Base-by-base conservation (phyloP, 2,888 invertebrate genomes). In the Dione juno region DNA sequence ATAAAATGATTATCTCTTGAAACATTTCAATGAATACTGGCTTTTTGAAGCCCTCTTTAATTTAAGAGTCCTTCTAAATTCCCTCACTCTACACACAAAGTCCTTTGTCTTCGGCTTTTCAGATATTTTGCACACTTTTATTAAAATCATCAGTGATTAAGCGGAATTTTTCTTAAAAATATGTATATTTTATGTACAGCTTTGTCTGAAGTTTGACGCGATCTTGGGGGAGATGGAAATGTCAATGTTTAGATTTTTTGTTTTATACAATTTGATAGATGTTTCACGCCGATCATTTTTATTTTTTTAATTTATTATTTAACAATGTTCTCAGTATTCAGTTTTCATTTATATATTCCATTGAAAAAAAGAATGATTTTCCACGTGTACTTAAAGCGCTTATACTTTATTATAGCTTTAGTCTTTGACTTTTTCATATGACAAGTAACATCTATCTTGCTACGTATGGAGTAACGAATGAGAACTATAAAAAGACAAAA, bases 91-190 rank as follows among this genome's bases (percentile, higher is more conserved):
- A 41, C 28, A 69, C 54, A 64, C 28, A 57, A 64, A 54, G 16
- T 69, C 63, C 45, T 69, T 69, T 69, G 63, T 69, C 68, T 69
- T 63, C 7, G 19, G 45, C 37, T 57, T 57, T 53, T 13, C 13
- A 11, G 13, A 53, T 45, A 64, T 65, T 45, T 28, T 35, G 40
- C 19, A 14, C 41, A 16, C 7, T 52, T 61, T 43, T 41, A 52
- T 61, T 53, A 59, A 21, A 16, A 41, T n/a, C 13, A 41, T n/a
- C 13, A 54, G 54, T 57, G 37, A 66, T 66, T 28, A 57, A 35
- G 48, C 57, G 57, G 11, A 10, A 11, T 40, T 57, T 16, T 40
- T 40, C 16, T n/a, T 16, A 57, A 66, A n/a, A 54, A 43, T 28
- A 16, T 19, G 1, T 50, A 50, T 50, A 14, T 57, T 66, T 21